Conservation (phyloP, 2,888 invertebrate species). For the Nymphalis polychloros region DNA sequence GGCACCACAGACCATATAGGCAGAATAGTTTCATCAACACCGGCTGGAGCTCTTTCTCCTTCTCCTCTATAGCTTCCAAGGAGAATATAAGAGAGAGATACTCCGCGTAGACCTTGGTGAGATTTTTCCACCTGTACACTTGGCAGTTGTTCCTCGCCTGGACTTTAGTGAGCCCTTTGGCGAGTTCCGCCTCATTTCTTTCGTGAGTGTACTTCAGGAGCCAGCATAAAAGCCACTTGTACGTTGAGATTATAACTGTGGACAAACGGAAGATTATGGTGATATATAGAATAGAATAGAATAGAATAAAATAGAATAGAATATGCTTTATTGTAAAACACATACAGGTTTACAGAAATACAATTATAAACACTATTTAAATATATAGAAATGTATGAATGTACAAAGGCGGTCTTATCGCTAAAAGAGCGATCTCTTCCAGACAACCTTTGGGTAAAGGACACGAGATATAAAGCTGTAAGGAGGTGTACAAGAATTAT, state of each 20-base stretch:
- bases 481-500: no score
- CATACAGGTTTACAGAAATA: no score
- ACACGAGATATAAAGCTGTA: no score
- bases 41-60: slow-evolving; percentile 61
- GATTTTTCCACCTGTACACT: slow-evolving; percentile 88
- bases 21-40: slow-evolving; percentile 75
- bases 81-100: slow-evolving; percentile 82
- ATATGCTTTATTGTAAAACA: no score
- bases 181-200: slow-evolving; percentile 80
- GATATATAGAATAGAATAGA: no score
- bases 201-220: slow-evolving; percentile 86
- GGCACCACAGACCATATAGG: slow-evolving; percentile 68
- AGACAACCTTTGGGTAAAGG: no score
- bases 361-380: no score
- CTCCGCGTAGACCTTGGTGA: slow-evolving; percentile 90
- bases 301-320: no score
- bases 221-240: slow-evolving; percentile 92
- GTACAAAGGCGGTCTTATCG: no score
- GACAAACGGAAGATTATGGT: slow-evolving; percentile 6
- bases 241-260: slow-evolving; percentile 86
- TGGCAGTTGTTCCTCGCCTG: slow-evolving; percentile 90
- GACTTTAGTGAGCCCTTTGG: slow-evolving; percentile 85
- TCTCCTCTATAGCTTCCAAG: slow-evolving; percentile 68
- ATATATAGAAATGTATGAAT: no score
- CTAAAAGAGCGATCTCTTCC: no score